Evolutionary conservation across 2,888 invertebrate species (phyloP), one percentile per base, ranked within the genome.

Genomic region (Sicus ferrugineus): DNA sequence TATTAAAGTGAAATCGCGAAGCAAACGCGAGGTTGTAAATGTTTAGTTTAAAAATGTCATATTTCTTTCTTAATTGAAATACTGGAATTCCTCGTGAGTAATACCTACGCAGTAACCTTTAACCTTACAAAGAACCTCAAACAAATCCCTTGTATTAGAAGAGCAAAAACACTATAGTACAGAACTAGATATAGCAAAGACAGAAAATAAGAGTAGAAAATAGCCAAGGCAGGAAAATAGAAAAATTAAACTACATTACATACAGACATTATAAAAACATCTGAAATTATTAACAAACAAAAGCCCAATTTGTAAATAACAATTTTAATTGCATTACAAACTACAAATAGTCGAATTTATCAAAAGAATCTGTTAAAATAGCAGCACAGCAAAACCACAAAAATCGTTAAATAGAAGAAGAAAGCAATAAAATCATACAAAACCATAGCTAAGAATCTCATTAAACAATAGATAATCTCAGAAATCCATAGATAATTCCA

Each of bases 281-380:
- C 23, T 11, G 16, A 28, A 54, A 14, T 4, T 9, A 23, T 26
- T 6, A 50, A 58, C 30, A 54, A 48, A 66, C 65, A 66, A 69
- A 65, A 69, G 65, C 52, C 52, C 65, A 65, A 69, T 69, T 65
- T 67, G 62, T 50, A 70, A 16, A 70, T 58, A n/a, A n/a, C n/a
- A n/a, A n/a, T n/a, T n/a, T n/a, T n/a, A n/a, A n/a, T n/a, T n/a
- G n/a, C n/a, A n/a, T n/a, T n/a, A n/a, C n/a, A 70, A 46, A 30
- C 50, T 23, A 56, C 21, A 34, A 56, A 42, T 58, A 52, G 48
- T 48, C 21, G n/a, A 42, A 58, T 58, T 67, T 42, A 54, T 31
- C 26, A 42, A 42, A 26, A 38, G 14, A 52, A 34, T 19, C 34
- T n/a, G 23, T 31, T 19, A 16, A 9, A 21, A 31, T n/a, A 42